Conservation (phyloP, 2,888 invertebrate genomes). For the Caenorhabditis sp. region DNA sequence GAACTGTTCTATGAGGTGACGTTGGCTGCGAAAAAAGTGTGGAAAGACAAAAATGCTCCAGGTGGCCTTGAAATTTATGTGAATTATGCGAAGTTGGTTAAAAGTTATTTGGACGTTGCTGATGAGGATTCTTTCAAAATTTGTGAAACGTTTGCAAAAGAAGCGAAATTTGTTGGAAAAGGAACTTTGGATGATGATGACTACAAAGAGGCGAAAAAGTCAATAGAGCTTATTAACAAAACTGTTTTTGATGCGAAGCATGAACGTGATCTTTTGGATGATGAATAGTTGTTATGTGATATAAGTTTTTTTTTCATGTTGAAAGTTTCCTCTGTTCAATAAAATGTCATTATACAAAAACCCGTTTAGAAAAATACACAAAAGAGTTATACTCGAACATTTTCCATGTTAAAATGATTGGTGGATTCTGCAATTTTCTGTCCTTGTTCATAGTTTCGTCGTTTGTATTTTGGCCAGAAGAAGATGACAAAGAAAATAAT, state of each 20-base stretch:
- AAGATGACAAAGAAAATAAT: conserved; percentile 45
- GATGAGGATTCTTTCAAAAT: conserved; percentile 59
- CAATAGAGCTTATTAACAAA: conserved; percentile 53
- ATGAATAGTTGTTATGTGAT: conserved; percentile 15
- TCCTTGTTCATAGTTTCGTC: conserved; percentile 56
- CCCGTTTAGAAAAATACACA: not conserved
- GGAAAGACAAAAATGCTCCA: conserved; percentile 51
- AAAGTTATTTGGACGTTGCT: conserved; percentile 58
- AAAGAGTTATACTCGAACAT: not conserved
- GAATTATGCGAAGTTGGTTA: conserved; percentile 47
- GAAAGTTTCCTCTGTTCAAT: not conserved
- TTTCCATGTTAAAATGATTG: conserved; percentile 2
- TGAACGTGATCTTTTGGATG: conserved; percentile 44
- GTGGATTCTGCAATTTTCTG: conserved; percentile 8
- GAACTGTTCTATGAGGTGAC: conserved; percentile 52
- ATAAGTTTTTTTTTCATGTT: not conserved
- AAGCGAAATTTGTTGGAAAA: conserved; percentile 55
- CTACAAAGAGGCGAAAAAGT: conserved; percentile 50
- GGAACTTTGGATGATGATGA: conserved; percentile 52
- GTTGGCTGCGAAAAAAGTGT: conserved; percentile 47
- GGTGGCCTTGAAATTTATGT: conserved; percentile 50
- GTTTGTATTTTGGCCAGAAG: conserved; percentile 62
- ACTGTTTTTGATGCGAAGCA: conserved; percentile 44
- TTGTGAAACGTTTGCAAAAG: conserved; percentile 47
- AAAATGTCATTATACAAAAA: not conserved